Conservation (phyloP, 2,888 invertebrate species). For the Scaptomyza parva region DNA sequence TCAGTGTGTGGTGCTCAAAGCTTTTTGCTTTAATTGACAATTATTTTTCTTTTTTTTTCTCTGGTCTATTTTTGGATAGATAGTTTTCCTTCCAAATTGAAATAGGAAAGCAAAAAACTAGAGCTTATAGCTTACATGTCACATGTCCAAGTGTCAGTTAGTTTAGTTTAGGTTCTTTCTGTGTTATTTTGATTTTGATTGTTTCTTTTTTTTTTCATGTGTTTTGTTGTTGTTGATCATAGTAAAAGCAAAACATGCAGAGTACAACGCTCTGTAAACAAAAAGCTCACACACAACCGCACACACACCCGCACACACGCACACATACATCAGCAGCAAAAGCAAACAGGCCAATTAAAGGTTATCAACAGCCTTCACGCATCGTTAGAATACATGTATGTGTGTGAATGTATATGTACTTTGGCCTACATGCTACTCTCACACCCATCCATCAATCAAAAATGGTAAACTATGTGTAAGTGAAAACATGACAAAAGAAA, state of each 20-base stretch:
- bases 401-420: background rate
- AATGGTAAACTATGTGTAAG: conserved; percentile 13
- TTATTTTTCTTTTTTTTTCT: conserved; percentile 13
- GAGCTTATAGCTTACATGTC: conserved; percentile 49
- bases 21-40: conserved; percentile 65
- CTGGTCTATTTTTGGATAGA: conserved; percentile 37
- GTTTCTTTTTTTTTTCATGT: no score
- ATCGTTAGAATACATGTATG: conserved; percentile 33
- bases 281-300: conserved; percentile 24
- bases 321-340: conserved; percentile 34
- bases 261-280: conserved; percentile 59
- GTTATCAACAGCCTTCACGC: conserved; percentile 49
- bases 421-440: conserved; percentile 37
- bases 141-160: conserved; percentile 64
- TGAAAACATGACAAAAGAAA: conserved; percentile 17
- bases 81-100: conserved; percentile 14
- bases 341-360: conserved; percentile 69
- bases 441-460: conserved; percentile 48
- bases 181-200: conserved; percentile 20
- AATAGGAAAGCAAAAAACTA: conserved; percentile 16
- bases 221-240: conserved; percentile 16
- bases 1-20: conserved; percentile 12
- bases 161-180: conserved; percentile 23
- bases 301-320: background rate
- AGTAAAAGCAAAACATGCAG: conserved; percentile 9